Percentiles rank a stretch among this genome's conserved stretches.
Evolutionary conservation across 1,140 invertebrate species (phyloP).

Genomic region (Drosophila seguyi): DNA sequence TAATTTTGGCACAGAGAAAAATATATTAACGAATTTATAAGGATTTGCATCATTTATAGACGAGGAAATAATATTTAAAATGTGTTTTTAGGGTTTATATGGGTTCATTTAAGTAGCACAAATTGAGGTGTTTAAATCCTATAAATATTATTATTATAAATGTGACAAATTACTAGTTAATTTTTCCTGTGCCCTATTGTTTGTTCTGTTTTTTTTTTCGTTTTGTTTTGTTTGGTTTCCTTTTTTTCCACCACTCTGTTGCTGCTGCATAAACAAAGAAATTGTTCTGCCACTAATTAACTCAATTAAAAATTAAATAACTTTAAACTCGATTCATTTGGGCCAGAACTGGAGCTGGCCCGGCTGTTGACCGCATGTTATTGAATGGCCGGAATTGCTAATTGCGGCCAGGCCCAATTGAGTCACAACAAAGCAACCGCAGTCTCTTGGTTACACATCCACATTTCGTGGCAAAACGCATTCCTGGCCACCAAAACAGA

Average conservation of each 20-base stretch:
- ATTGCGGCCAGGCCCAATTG: constrained; percentile 54
- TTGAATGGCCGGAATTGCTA: constrained; percentile 63
- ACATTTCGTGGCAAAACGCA: not conserved
- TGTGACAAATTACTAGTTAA: too few relatives aligned
- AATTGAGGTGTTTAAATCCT: too few relatives aligned
- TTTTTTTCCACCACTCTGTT: constrained; percentile 7
- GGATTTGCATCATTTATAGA: too few relatives aligned
- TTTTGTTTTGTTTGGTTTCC: not conserved
- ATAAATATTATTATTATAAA: not conserved
- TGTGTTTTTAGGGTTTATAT: not conserved
- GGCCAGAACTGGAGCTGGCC: constrained; percentile 1
- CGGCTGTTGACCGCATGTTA: constrained; percentile 53
- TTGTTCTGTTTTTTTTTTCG: not conserved
- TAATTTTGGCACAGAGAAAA: not conserved
- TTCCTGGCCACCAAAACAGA: constrained; percentile 6
- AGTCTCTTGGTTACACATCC: constrained; percentile 43
- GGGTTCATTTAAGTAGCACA: too few relatives aligned
- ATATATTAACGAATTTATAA: too few relatives aligned
- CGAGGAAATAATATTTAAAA: not conserved
- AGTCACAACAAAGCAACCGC: constrained; percentile 62
- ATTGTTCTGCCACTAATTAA: constrained; percentile 67
- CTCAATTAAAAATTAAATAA: constrained; percentile 80
- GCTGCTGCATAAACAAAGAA: constrained; percentile 77
- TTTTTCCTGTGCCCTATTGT: not conserved
- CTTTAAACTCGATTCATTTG: constrained; percentile 66